These are phyloP conservation scores for Hippasteria phrygiana DNA, from an alignment of 53 echinoderm and acorn worm genomes.

Conservation along the genomic window DNA sequence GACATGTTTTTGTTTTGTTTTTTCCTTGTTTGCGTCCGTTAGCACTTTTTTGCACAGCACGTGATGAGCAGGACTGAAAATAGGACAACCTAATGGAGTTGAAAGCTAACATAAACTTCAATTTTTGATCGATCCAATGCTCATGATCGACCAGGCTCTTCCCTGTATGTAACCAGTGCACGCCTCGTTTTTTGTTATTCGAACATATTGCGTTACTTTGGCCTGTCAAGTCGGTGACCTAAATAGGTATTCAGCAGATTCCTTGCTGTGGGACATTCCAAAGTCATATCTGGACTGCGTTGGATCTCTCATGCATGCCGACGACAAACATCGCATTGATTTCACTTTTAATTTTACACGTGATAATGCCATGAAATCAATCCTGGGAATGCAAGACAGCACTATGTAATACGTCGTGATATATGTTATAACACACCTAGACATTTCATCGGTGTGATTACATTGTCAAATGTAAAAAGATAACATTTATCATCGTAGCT, in stretches of 20 bases:
- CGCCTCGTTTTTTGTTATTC: neutral
- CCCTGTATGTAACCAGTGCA: neutral
- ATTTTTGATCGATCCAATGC: no score
- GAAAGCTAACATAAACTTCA: no score
- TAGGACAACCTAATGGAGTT: no score
- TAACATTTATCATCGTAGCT: no score
- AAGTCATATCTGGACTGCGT: constrained; percentile 11
- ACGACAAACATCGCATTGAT: constrained; percentile 5
- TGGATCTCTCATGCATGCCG: neutral
- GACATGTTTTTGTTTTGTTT: no score
- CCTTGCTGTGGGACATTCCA: constrained; percentile 13
- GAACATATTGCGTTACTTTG: neutral
- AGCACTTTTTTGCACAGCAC: no score
- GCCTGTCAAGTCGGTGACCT: neutral
- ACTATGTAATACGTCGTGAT: neutral
- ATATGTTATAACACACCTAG: neutral
- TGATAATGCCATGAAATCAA: neutral
- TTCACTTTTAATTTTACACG: neutral
- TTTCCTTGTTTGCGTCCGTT: no score
- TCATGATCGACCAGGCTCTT: no score
- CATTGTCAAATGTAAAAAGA: no score
- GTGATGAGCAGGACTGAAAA: no score
- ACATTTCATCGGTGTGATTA: neutral
- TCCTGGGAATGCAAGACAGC: neutral
- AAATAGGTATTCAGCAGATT: neutral